phyloP scores from a whole-genome alignment of 2,113 vertebrate species.

The Chaetura pelagica region DNA sequence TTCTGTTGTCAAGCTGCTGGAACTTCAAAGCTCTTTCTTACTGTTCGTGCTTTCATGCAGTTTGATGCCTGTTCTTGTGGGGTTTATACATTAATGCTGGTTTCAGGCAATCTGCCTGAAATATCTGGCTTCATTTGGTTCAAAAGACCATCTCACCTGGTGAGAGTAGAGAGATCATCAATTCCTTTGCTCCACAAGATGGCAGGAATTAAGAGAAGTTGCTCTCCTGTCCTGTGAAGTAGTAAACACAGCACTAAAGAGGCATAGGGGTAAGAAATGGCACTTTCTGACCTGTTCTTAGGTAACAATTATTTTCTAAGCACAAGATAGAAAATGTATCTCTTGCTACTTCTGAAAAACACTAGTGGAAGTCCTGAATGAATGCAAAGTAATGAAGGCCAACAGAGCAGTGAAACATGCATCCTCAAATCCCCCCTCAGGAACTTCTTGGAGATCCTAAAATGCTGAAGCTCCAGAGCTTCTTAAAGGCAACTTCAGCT shows the following conservation, averaged over 20 bases:
- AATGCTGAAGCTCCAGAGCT: not conserved
- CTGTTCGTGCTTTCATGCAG: not conserved
- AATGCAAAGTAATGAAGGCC: not conserved
- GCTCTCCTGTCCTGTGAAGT: not conserved
- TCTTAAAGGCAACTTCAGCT: not conserved
- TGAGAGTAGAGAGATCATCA: not conserved
- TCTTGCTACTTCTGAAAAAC: not conserved
- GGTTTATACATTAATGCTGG: not conserved
- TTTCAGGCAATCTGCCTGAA: not conserved
- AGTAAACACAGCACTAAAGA: not conserved
- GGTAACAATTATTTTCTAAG: not conserved
- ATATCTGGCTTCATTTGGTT: not conserved
- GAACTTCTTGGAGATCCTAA: not conserved
- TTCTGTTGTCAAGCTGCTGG: not conserved
- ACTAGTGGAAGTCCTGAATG: not conserved
- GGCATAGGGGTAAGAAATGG: not conserved
- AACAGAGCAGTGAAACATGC: not conserved
- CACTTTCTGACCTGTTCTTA: not conserved
- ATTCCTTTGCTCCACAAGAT: not conserved
- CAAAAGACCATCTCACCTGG: not conserved
- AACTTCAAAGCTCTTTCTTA: constrained; percentile 3
- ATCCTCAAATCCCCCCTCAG: not conserved
- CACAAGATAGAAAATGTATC: not conserved
- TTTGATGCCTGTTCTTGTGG: not conserved
- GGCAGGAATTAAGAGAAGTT: not conserved